Base-by-base conservation (phyloP, 2,113 vertebrate genomes). In the Rattus rattus region DNA sequence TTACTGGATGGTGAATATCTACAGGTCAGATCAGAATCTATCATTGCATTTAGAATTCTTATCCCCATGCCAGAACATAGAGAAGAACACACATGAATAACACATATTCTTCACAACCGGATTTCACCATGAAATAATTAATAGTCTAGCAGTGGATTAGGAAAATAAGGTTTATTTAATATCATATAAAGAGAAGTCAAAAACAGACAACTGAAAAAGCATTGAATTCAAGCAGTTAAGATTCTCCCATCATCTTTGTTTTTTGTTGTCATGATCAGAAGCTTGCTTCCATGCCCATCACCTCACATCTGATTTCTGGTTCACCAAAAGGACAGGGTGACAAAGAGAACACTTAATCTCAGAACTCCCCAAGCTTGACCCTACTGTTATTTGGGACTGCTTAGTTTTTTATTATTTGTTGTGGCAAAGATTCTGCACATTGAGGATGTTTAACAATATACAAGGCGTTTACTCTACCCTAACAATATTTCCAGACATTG, bases 61-160 rank as follows among this genome's bases (percentile, higher is more conserved):
- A 69, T 16, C 30, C 22, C 30, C 39, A 70, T 79, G 70, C 65
- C 72, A 43, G 59, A 90, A 88, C 8, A 49, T 92, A 43, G 85
- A 84, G 56, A 73, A 81, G 39, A 73, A 12, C 3, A 67, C 54
- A 73, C 93, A 39, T 65, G 22, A 92, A 79, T 65, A 86, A 52
- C 79, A 73, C 63, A 30, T 63, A 59, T 94, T 67, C 54, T 84
- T 93, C 79, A 75, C 33, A 95, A 81, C n/a, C 69, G 47, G 5
- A 69, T 86, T 94, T 88, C 81, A 5, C 76, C 92, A 4, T 88
- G 49, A 94, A 92, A 67, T 88, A 92, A 67, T 6, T 85, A 69
- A 72, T 89, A 96, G 56, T 24, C 30, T 92, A 67, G 49, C 5
- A 24, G 26, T 93, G 33, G 13, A 43, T 52, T 95, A 93, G 88